These are phyloP conservation scores for Chelonus insularis DNA, from an alignment of 1,140 invertebrate species.

Conservation along the genomic window DNA sequence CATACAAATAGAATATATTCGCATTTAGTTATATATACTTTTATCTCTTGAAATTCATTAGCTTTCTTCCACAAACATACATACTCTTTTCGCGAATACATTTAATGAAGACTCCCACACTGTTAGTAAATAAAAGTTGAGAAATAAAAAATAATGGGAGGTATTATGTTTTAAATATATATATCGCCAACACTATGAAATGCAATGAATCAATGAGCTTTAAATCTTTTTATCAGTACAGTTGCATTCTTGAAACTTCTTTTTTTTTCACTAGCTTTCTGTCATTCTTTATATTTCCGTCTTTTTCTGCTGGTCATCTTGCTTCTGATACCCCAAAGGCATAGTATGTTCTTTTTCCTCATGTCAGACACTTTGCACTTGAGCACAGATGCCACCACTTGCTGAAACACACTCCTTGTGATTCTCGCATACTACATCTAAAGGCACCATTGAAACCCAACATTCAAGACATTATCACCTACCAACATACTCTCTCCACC, in stretches of 20 bases:
- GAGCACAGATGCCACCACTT: slow-evolving; percentile 47
- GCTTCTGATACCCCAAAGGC: not conserved
- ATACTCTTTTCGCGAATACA: too few species aligned
- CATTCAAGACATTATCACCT: slow-evolving; percentile 31
- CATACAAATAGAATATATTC: not conserved
- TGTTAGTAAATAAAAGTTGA: too few species aligned
- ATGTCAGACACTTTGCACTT: slow-evolving; percentile 31
- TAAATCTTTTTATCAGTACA: too few species aligned
- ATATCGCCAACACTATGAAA: too few species aligned
- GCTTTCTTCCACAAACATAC: too few species aligned
- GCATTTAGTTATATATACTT: not conserved
- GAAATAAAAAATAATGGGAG: too few species aligned
- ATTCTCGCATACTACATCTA: slow-evolving; percentile 1
- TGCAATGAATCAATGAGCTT: too few species aligned
- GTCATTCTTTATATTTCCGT: too few species aligned
- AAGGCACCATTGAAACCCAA: not conserved
- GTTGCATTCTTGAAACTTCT: too few species aligned
- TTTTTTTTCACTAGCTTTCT: slow-evolving; percentile 5
- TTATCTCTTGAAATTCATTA: not conserved
- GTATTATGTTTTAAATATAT: too few species aligned
- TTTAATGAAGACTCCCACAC: too few species aligned
- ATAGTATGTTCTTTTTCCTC: not conserved
- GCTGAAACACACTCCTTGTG: slow-evolving; percentile 37
- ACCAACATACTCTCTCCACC: slow-evolving; percentile 18
- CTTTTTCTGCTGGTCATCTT: too few species aligned